Evolutionary conservation across 1,140 invertebrate species (phyloP).

Genomic region (Lepidotrigona ventralis): DNA sequence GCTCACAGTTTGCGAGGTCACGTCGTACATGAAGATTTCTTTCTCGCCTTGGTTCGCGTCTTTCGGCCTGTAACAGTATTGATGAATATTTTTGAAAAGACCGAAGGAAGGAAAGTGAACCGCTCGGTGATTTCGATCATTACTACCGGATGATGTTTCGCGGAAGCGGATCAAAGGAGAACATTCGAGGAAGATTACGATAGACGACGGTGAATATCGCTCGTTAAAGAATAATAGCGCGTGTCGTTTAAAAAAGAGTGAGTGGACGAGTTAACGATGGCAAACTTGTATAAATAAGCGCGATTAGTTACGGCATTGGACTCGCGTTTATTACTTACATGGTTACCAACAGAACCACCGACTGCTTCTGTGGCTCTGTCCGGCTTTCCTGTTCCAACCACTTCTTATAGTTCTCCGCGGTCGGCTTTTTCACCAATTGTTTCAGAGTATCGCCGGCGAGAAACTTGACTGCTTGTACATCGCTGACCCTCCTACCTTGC

Average conservation of each 20-base stretch:
- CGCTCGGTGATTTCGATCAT: neutral
- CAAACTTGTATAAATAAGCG: constrained; percentile 33
- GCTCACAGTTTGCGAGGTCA: constrained; percentile 84
- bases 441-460: constrained; percentile 86
- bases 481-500: constrained; percentile 70
- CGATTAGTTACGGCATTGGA: constrained; percentile 36
- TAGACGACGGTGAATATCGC: constrained; percentile 37
- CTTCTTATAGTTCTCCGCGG: constrained; percentile 87
- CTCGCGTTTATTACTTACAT: constrained; percentile 82
- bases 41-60: constrained; percentile 81
- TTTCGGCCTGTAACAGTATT: constrained; percentile 76
- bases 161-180: constrained; percentile 16
- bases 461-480: constrained; percentile 80
- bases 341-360: constrained; percentile 89
- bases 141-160: neutral
- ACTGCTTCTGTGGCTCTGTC: constrained; percentile 86
- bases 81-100: constrained; percentile 41
- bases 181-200: neutral
- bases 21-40: constrained; percentile 93
- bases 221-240: constrained; percentile 29
- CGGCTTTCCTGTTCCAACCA: constrained; percentile 89
- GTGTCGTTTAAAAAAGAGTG: neutral
- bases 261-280: constrained; percentile 27
- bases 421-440: constrained; percentile 87
- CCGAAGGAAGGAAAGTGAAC: constrained; percentile 38